Conservation (phyloP, 2,113 vertebrate genomes). For the Laticauda colubrina region DNA sequence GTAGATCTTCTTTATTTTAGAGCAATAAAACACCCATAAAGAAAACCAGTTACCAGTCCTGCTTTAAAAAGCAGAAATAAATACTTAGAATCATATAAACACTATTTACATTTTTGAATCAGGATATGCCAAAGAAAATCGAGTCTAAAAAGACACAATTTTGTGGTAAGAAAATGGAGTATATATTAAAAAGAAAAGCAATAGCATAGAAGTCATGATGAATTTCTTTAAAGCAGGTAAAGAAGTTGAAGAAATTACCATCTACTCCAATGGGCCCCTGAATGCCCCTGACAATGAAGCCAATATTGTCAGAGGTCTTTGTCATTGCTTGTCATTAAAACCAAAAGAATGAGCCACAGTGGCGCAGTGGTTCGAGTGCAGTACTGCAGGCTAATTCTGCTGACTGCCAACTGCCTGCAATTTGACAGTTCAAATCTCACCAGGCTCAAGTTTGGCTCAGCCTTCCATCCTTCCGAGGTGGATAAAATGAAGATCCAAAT, state of each 20-base stretch:
- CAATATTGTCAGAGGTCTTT: neutral
- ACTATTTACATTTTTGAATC: neutral
- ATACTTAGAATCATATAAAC: neutral
- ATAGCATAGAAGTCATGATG: neutral
- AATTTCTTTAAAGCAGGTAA: neutral
- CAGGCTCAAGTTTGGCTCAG: no score
- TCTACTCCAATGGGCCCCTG: neutral
- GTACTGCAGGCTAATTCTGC: no score
- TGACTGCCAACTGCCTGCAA: no score
- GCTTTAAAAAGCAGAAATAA: neutral
- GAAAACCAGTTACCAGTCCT: neutral
- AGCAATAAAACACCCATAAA: neutral
- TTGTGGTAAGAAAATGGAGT: neutral
- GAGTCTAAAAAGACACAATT: neutral
- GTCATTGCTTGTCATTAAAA: no score
- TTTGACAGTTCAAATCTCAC: no score
- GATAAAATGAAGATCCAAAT: no score
- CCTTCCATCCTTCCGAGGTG: no score
- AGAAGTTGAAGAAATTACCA: neutral
- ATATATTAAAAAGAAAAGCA: neutral
- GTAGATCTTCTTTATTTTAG: neutral
- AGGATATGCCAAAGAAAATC: neutral
- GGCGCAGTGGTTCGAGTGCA: no score
- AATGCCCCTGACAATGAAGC: neutral
- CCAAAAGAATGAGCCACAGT: no score